These are phyloP conservation scores for Scaptomyza cyrtandrae DNA, from an alignment of 2,888 invertebrate species.

Conservation along the genomic window DNA sequence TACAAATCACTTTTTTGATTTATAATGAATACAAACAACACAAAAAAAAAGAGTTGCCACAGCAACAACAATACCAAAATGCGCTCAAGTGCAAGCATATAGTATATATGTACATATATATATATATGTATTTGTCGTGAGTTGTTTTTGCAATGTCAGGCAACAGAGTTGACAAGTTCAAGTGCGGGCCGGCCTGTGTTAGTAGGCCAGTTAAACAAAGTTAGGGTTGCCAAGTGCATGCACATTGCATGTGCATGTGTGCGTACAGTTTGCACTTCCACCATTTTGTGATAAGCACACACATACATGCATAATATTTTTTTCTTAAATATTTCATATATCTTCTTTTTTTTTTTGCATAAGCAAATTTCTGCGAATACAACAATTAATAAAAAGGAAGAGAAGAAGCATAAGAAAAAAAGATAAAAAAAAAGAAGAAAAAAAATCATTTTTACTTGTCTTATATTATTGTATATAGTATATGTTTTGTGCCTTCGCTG, in stretches of 20 bases:
- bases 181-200: conserved; percentile 44
- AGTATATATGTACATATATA: conserved; percentile 11
- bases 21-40: conserved; percentile 54
- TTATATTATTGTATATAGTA: conserved; percentile 8
- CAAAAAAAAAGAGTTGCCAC: conserved; percentile 48
- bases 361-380: conserved; percentile 70
- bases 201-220: conserved; percentile 28
- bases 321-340: conserved; percentile 20
- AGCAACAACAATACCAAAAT: conserved; percentile 7
- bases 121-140: conserved; percentile 38
- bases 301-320: conserved; percentile 1
- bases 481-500: conserved; percentile 28
- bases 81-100: conserved; percentile 37
- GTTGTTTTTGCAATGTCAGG: conserved; percentile 67
- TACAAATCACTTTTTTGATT: conserved; percentile 53
- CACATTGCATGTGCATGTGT: background rate
- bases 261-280: conserved; percentile 59
- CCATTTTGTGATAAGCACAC: conserved; percentile 43
- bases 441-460: conserved; percentile 38
- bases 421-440: conserved; percentile 59
- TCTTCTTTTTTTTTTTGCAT: conserved; percentile 36
- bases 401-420: conserved; percentile 54
- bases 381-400: conserved; percentile 68
- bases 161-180: conserved; percentile 73
- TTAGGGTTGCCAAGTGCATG: conserved; percentile 39